Conservation (phyloP, 2,113 vertebrate genomes). For the Actenoides lindsayi region DNA sequence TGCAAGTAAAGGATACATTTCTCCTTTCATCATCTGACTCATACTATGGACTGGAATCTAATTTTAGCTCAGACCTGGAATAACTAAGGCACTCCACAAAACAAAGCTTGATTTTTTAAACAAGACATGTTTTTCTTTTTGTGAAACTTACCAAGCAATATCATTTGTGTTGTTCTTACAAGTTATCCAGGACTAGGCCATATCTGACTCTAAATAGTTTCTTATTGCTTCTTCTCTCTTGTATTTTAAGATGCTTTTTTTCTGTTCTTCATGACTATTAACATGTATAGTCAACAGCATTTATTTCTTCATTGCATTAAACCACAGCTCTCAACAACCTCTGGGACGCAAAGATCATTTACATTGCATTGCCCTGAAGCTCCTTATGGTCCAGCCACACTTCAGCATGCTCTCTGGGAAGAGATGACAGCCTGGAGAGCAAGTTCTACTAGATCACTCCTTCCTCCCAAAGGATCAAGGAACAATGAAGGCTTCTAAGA, state of each 20-base stretch:
- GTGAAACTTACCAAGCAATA: background rate
- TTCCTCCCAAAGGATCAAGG: background rate
- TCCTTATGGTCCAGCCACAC: background rate
- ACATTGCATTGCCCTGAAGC: background rate
- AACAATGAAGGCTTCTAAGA: background rate
- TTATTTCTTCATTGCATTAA: background rate
- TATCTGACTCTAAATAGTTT: background rate
- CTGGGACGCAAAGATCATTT: background rate
- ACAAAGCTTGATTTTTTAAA: background rate
- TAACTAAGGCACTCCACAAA: background rate
- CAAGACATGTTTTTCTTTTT: background rate
- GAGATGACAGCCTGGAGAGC: background rate
- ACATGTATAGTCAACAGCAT: background rate
- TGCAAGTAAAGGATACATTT: background rate
- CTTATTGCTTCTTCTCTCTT: background rate
- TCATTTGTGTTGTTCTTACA: background rate
- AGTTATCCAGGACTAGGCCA: background rate
- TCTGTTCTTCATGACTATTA: background rate
- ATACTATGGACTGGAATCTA: background rate
- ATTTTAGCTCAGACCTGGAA: background rate
- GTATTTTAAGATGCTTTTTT: background rate
- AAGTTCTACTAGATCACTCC: background rate
- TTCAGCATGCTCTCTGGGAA: background rate
- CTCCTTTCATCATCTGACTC: background rate
- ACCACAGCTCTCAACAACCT: background rate